Percentiles rank a stretch among this genome's conserved stretches.
phyloP scores from a whole-genome alignment of 2,888 invertebrate species.

The Ormyrus thymus region DNA sequence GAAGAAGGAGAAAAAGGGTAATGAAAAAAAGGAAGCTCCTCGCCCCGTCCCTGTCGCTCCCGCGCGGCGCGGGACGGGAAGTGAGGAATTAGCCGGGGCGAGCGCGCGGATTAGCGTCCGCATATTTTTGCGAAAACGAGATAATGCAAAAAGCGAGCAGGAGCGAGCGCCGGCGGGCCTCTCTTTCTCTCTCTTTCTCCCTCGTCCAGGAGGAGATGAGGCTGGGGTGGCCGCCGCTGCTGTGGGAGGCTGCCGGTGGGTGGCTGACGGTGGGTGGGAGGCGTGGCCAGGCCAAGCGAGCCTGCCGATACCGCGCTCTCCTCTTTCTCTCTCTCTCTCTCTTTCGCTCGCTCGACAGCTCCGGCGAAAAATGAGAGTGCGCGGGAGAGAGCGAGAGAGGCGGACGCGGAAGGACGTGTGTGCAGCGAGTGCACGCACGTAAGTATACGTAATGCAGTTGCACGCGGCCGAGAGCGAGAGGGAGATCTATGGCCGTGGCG shows the following conservation, averaged over 20 bases:
- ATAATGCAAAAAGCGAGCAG: constrained; percentile 70
- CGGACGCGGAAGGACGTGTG: constrained; percentile 43
- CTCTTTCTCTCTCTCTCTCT: constrained; percentile 54
- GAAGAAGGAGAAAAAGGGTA: constrained; percentile 8
- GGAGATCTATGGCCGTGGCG: constrained; percentile 22
- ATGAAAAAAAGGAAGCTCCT: constrained; percentile 1
- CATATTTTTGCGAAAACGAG: constrained; percentile 73
- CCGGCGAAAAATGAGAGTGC: constrained; percentile 40
- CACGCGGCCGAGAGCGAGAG: constrained; percentile 9
- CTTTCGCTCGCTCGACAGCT: constrained; percentile 21
- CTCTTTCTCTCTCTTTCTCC: constrained; percentile 1
- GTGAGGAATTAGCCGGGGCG: constrained; percentile 56
- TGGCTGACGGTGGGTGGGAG: constrained; percentile 55
- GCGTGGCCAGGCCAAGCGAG: constrained; percentile 70
- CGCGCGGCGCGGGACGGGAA: not conserved
- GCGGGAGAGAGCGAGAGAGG: constrained; percentile 53
- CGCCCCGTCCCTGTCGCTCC: not conserved
- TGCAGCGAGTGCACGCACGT: constrained; percentile 49
- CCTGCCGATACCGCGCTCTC: constrained; percentile 61
- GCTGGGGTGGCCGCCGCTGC: constrained; percentile 58
- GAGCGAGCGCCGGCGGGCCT: constrained; percentile 50
- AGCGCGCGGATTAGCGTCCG: constrained; percentile 70
- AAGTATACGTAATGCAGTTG: constrained; percentile 55
- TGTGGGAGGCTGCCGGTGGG: constrained; percentile 54
- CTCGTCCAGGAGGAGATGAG: constrained; percentile 54